Base-by-base conservation (phyloP, 2,797 vertebrate species). In the Chrosomus eos region DNA sequence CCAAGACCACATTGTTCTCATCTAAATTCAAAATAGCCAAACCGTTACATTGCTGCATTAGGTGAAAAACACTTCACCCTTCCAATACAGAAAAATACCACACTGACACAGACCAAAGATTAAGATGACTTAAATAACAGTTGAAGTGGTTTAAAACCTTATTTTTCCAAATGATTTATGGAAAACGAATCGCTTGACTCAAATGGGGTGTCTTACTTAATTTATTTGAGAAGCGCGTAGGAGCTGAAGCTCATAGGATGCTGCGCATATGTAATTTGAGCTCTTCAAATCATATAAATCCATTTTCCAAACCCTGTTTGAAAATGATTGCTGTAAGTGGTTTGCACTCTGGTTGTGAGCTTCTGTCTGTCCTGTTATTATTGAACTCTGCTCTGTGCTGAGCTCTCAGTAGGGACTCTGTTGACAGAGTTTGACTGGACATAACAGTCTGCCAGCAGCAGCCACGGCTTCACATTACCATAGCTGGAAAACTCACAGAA, bases 401-500 rank as follows among this genome's bases (percentile, higher is more conserved):
- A 55, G 72, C 71, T 55, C 75, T 73, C 81, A 36, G 75, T 45
- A 48, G 62, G 53, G 58, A 60, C 77, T 73, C 81, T 71, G 91
- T 89, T 91, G 90, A 76, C 60, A 16, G 48, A 77, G 48, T 51
- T 72, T 72, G 89, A 89, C 88, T 88, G 89, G 90, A 89, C 82
- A 86, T 87, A 90, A 88, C 88, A 78, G 91, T 83, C 88, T 91
- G 90, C 90, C 91, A 92, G 87, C 89, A 81, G 90, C 91, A 92
- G 92, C 90, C 90, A 1, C 28, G n/a, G 89, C 89, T 92, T 91
- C 90, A 83, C 67, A 74, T 93, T 92, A 89, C 90, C 89, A 92
- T 90, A 87, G 91, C 90, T 94, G 91, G 92, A 93, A 93, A 91
- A 92, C 90, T 88, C 89, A 91, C 89, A 90, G 88, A 64, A 88